Evolutionary conservation across 2,113 vertebrate genomes (phyloP).

Genomic region (Himantopus leucocephalus): DNA sequence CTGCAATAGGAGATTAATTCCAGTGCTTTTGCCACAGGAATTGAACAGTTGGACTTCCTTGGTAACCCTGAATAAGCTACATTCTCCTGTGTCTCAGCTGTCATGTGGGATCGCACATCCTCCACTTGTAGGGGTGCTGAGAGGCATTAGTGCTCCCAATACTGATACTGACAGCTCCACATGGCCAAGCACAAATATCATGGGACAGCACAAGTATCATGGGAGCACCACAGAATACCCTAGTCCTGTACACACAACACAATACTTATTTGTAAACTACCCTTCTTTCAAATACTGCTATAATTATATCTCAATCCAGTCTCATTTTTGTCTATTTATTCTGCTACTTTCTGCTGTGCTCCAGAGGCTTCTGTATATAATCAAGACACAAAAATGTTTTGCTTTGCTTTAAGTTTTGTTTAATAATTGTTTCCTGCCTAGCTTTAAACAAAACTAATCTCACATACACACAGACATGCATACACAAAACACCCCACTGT

Average conservation of each 20-base stretch:
- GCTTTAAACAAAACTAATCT: constrained; percentile 17
- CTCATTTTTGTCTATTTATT: constrained; percentile 34
- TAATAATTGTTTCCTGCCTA: constrained; percentile 19
- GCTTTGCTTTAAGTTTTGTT: constrained; percentile 5
- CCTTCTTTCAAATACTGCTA: background rate
- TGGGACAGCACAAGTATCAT: background rate
- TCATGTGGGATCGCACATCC: background rate
- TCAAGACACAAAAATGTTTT: background rate
- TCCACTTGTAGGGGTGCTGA: background rate
- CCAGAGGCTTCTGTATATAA: background rate
- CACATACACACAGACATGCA: background rate
- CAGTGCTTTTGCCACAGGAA: background rate
- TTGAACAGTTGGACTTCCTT: background rate
- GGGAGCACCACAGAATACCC: background rate
- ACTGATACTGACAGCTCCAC: background rate
- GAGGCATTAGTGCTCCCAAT: background rate
- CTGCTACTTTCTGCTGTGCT: constrained; percentile 1
- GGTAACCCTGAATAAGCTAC: background rate
- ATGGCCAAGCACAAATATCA: background rate
- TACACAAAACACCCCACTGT: background rate
- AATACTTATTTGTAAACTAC: background rate
- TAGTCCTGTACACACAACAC: background rate
- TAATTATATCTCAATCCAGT: background rate
- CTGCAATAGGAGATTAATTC: background rate
- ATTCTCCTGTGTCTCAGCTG: background rate